phyloP scores from a whole-genome alignment of 2,797 vertebrate species.

The Propithecus perrieri region DNA sequence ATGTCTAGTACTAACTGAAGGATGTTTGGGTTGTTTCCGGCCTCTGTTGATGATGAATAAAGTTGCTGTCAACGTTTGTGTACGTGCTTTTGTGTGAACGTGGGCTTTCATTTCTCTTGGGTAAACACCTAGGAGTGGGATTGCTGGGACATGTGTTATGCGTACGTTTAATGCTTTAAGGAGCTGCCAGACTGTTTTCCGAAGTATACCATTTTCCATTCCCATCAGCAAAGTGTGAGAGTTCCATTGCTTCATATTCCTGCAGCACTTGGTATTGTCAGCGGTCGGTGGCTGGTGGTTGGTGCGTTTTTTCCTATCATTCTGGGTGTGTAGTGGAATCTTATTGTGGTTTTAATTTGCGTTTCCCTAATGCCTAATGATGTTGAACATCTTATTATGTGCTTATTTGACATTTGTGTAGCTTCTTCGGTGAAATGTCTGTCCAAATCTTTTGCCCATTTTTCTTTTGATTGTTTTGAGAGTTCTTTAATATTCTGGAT shows the following conservation, averaged over 20 bases:
- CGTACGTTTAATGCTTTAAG: neutral
- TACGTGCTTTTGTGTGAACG: no score
- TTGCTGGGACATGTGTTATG: neutral
- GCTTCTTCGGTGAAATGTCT: neutral
- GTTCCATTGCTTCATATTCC: fast-evolving
- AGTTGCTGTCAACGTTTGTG: neutral
- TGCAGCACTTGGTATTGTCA: neutral
- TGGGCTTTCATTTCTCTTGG: no score
- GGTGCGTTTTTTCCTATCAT: no score
- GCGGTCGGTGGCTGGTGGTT: no score
- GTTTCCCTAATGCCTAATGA: neutral
- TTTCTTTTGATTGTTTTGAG: neutral
- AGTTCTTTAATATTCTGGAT: constrained; percentile 1
- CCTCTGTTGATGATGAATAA: neutral
- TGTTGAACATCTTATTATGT: neutral
- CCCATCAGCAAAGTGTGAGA: no score
- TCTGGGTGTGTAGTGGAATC: neutral
- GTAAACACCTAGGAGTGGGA: neutral
- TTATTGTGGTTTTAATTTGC: neutral
- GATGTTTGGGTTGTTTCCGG: neutral
- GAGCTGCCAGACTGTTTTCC: neutral
- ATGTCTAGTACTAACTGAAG: neutral
- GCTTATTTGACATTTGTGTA: neutral
- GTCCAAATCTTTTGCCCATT: neutral
- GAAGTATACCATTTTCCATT: fast-evolving